Evolutionary conservation across 2,888 invertebrate species (phyloP).

Genomic region (Liopterus haemorrhoidalis): DNA sequence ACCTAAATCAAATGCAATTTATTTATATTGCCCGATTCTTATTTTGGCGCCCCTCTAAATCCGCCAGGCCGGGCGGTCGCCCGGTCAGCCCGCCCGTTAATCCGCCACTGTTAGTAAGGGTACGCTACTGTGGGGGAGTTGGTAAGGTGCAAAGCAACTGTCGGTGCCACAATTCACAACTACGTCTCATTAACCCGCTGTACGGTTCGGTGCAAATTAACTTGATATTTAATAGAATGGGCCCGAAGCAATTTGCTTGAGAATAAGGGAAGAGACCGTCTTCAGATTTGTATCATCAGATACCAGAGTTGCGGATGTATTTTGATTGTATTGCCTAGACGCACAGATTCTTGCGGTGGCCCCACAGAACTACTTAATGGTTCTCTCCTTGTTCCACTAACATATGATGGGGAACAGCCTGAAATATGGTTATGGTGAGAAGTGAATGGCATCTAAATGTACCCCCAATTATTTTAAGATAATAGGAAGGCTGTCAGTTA

Average conservation of each 20-base stretch:
- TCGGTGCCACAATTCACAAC: slow-evolving; percentile 6
- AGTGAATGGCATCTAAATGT: too few species aligned
- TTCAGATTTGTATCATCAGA: not conserved
- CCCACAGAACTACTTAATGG: too few species aligned
- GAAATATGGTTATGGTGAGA: too few species aligned
- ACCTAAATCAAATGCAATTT: too few species aligned
- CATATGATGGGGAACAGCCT: too few species aligned
- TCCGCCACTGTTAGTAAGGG: too few species aligned
- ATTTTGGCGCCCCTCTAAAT: too few species aligned
- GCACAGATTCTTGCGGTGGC: not conserved
- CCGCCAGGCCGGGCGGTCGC: too few species aligned
- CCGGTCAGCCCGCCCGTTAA: not conserved
- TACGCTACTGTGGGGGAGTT: not conserved
- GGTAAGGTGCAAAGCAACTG: not conserved
- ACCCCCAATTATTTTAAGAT: too few species aligned
- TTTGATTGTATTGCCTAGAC: not conserved
- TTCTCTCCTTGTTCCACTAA: too few species aligned
- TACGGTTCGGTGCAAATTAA: slow-evolving; percentile 14
- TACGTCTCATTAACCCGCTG: slow-evolving; percentile 17
- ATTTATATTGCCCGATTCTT: too few species aligned
- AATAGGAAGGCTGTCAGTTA: not conserved
- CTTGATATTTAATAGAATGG: slow-evolving; percentile 19
- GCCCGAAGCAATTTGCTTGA: slow-evolving; percentile 16
- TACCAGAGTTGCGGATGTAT: not conserved
- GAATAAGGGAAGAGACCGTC: not conserved